These are phyloP conservation scores for Bruchidius siliquastri DNA, from an alignment of 2,888 invertebrate genomes.

Conservation along the genomic window DNA sequence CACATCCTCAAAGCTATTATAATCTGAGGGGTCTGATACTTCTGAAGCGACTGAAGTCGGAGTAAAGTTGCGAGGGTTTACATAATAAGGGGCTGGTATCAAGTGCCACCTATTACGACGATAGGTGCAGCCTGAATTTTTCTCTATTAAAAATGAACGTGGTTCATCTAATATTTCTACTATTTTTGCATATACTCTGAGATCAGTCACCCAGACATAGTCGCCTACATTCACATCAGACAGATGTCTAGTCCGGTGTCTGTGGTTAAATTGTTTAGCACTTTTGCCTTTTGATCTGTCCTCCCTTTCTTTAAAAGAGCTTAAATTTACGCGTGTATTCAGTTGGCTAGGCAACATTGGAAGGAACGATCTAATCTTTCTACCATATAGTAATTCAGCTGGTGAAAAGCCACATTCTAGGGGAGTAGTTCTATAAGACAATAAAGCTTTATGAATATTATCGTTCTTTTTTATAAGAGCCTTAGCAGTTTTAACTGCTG, in stretches of 20 bases:
- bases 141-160: constrained; percentile 9
- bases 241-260: constrained; percentile 7
- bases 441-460: constrained; percentile 9
- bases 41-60: neutral
- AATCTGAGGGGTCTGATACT: neutral
- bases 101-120: constrained; percentile 12
- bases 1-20: no score
- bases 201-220: constrained; percentile 9
- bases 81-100: constrained; percentile 9
- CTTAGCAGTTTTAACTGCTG: constrained; percentile 12
- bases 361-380: constrained; percentile 5
- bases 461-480: constrained; percentile 10
- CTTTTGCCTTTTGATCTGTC: neutral
- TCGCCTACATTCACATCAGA: constrained; percentile 5
- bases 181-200: constrained; percentile 8
- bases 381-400: constrained; percentile 43
- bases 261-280: constrained; percentile 4
- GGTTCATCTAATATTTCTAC: constrained; percentile 8
- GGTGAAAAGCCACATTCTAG: constrained; percentile 12
- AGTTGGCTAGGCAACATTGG: neutral
- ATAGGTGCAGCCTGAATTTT: constrained; percentile 5
- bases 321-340: neutral
- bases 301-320: constrained; percentile 1
- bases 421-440: constrained; percentile 11
- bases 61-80: constrained; percentile 7